Evolutionary conservation across 2,113 vertebrate species (phyloP).

Genomic region (Ctenodactylus gundi): DNA sequence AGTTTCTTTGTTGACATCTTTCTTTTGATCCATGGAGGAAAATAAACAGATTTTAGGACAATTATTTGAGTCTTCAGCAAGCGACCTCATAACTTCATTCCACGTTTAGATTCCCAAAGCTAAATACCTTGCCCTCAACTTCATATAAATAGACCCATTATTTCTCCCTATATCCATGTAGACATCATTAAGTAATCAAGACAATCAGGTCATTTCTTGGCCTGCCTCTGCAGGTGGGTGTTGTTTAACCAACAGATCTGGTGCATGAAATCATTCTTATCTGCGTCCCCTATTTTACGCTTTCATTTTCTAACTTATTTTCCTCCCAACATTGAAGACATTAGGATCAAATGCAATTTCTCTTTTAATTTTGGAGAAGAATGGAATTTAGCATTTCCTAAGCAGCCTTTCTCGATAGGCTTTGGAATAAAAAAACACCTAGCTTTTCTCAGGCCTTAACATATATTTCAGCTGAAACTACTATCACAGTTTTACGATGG

Average conservation of each 20-base stretch:
- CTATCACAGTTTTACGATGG: slow-evolving; percentile 7
- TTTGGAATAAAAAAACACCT: neutral
- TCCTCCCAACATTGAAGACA: neutral
- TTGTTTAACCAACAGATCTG: slow-evolving; percentile 16
- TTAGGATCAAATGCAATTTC: neutral
- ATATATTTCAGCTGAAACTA: slow-evolving; percentile 33
- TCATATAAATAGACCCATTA: neutral
- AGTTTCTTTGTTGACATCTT: neutral
- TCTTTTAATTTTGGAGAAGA: neutral
- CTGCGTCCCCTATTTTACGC: neutral
- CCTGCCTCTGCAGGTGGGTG: neutral
- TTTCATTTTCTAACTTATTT: slow-evolving; percentile 31
- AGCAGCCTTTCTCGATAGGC: neutral
- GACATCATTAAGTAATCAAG: neutral
- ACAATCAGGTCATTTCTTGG: neutral
- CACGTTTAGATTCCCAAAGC: neutral
- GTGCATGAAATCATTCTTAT: neutral
- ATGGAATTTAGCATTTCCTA: neutral
- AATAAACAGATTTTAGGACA: slow-evolving; percentile 22
- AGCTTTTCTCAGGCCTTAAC: neutral
- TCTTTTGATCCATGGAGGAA: slow-evolving; percentile 5
- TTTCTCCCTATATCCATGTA: neutral
- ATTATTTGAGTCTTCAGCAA: neutral
- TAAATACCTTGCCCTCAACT: neutral
- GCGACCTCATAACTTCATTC: slow-evolving; percentile 4